phyloP scores from a whole-genome alignment of 2,888 invertebrate genomes.

The Hydraecia micacea region DNA sequence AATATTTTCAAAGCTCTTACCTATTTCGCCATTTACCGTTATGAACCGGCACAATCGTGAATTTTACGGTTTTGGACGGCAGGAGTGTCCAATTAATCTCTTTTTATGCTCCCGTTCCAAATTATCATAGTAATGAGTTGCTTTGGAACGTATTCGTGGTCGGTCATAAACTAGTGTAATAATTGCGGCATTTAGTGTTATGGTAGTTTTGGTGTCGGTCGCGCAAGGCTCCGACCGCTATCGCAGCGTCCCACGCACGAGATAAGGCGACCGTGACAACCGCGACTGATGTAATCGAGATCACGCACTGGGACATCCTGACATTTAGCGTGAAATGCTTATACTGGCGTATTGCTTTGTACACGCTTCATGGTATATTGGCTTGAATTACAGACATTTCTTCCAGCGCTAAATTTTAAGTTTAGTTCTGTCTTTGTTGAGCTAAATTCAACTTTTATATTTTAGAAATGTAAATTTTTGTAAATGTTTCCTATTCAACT shows the following conservation, averaged over 20 bases:
- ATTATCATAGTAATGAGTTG: slow-evolving; percentile 70
- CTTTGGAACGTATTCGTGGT: slow-evolving; percentile 57
- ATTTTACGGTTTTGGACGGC: slow-evolving; percentile 46
- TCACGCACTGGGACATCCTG: slow-evolving; percentile 58
- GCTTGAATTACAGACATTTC: slow-evolving; percentile 5
- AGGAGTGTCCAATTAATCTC: slow-evolving; percentile 62
- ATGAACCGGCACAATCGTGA: slow-evolving; percentile 43
- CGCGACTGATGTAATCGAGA: slow-evolving; percentile 67
- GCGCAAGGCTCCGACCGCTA: slow-evolving; percentile 36
- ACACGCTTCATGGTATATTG: slow-evolving; percentile 36
- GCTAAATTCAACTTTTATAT: not conserved
- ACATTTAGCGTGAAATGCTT: slow-evolving; percentile 61
- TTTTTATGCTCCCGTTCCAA: slow-evolving; percentile 64
- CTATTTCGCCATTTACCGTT: slow-evolving; percentile 49
- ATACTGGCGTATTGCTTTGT: slow-evolving; percentile 35
- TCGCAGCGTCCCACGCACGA: slow-evolving; percentile 44
- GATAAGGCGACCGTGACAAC: slow-evolving; percentile 64
- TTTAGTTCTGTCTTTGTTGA: not conserved
- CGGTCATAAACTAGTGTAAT: slow-evolving; percentile 64
- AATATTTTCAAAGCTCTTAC: slow-evolving; percentile 58
- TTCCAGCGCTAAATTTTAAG: not conserved
- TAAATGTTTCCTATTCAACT: not conserved
- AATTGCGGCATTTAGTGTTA: slow-evolving; percentile 57
- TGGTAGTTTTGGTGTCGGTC: slow-evolving; percentile 40
- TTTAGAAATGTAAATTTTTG: not conserved